Evolutionary conservation across 1,140 invertebrate genomes (phyloP).

Genomic region (Drosophila prosaltans): DNA sequence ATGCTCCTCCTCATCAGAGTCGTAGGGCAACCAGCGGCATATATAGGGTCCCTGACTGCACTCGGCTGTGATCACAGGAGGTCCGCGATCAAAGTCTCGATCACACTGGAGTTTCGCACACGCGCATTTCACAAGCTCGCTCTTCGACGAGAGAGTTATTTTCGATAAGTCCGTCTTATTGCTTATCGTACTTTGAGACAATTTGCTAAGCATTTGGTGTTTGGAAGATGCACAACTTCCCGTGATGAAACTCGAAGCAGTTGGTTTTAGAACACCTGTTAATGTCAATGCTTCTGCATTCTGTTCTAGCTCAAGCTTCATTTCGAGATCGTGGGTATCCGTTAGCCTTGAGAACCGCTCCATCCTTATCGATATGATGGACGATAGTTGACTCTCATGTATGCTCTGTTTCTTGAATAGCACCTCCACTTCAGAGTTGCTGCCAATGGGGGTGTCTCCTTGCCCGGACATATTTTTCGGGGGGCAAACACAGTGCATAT

Average conservation of each 20-base stretch:
- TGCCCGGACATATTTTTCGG: no score
- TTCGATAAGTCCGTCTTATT: background rate
- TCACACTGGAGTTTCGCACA: slow-evolving; percentile 46
- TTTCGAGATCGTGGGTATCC: no score
- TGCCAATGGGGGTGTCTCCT: background rate
- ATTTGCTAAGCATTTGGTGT: background rate
- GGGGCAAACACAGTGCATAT: slow-evolving; percentile 13
- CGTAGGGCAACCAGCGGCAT: slow-evolving; percentile 63
- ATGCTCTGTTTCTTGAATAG: slow-evolving; percentile 27
- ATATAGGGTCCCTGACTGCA: slow-evolving; percentile 70
- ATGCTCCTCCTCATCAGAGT: slow-evolving; percentile 52
- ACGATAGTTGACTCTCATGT: slow-evolving; percentile 5
- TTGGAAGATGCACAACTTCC: background rate
- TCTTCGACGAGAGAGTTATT: background rate
- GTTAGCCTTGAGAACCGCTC: background rate
- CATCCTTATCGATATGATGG: slow-evolving; percentile 1
- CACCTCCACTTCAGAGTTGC: slow-evolving; percentile 38
- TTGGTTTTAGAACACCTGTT: background rate
- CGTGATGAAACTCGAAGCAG: no score
- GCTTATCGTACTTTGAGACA: background rate
- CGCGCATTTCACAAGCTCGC: slow-evolving; percentile 25
- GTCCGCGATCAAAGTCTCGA: slow-evolving; percentile 8
- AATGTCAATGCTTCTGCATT: no score
- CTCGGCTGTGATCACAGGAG: slow-evolving; percentile 58
- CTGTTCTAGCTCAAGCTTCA: no score